These are phyloP conservation scores for Athetis lepigone DNA, from an alignment of 2,888 invertebrate genomes.

Conservation along the genomic window DNA sequence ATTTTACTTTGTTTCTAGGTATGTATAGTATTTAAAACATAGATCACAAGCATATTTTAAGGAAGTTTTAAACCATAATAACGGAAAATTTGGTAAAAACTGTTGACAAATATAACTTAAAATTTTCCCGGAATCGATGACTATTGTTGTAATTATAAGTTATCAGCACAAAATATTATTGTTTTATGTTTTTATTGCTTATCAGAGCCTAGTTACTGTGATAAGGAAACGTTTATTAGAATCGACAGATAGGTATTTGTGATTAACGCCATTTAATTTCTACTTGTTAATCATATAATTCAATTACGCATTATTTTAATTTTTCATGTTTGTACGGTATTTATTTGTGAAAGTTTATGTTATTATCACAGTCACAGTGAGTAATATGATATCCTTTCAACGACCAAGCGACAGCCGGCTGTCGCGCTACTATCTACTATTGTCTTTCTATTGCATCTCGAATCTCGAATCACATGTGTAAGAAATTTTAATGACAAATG, in stretches of 20 bases:
- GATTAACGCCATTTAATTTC: conserved; percentile 37
- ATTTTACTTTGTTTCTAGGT: no score
- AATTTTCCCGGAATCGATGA: conserved; percentile 34
- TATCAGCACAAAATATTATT: conserved; percentile 46
- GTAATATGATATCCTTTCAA: no score
- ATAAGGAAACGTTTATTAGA: conserved; percentile 35
- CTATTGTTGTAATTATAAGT: conserved; percentile 30
- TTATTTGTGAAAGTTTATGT: no score
- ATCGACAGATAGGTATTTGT: not conserved
- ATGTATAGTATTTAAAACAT: no score
- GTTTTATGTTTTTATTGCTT: conserved; percentile 41
- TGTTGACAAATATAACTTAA: conserved; percentile 16
- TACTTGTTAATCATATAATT: conserved; percentile 31
- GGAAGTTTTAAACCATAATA: not conserved
- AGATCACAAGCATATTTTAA: not conserved
- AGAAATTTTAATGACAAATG: no score
- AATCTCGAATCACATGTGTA: no score
- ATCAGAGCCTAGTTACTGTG: conserved; percentile 36
- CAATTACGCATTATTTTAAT: conserved; percentile 46
- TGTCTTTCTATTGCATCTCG: no score
- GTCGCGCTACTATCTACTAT: no score
- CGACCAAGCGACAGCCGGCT: no score
- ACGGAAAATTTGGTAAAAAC: not conserved
- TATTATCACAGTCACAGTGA: no score
- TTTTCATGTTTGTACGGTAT: not conserved